These are phyloP conservation scores for Cololabis saira DNA, from an alignment of 2,113 vertebrate species.

Conservation along the genomic window DNA sequence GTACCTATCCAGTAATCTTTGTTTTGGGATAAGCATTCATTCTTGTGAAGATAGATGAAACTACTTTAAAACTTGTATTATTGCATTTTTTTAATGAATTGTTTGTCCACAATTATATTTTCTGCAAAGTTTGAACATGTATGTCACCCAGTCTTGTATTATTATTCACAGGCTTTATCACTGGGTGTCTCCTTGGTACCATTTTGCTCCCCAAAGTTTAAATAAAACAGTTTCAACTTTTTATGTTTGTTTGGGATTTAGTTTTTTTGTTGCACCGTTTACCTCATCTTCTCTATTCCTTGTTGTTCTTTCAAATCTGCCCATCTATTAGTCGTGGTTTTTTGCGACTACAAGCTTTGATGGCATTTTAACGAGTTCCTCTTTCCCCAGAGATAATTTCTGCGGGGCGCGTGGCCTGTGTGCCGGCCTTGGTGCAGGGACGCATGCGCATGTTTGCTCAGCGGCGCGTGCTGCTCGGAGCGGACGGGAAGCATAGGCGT, in stretches of 20 bases:
- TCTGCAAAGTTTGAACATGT: not conserved
- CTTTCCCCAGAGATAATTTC: slow-evolving; percentile 65
- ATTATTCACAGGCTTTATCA: too few relatives aligned
- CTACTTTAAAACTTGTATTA: too few relatives aligned
- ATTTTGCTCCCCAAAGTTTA: too few relatives aligned
- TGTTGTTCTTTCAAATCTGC: slow-evolving; percentile 22
- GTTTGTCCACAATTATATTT: too few relatives aligned
- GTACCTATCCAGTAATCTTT: not conserved
- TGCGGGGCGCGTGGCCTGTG: slow-evolving; percentile 55
- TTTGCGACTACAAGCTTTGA: slow-evolving; percentile 71
- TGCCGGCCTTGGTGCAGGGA: slow-evolving; percentile 30
- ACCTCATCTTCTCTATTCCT: slow-evolving; percentile 1
- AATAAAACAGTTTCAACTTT: too few relatives aligned
- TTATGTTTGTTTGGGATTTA: too few relatives aligned
- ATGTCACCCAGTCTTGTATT: not conserved
- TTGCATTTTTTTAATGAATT: too few relatives aligned
- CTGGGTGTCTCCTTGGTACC: too few relatives aligned
- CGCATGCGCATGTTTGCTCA: slow-evolving; percentile 88
- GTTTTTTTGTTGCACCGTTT: too few relatives aligned
- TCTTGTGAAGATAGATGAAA: too few relatives aligned
- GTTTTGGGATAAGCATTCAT: too few relatives aligned
- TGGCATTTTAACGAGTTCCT: slow-evolving; percentile 83
- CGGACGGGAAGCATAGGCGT: slow-evolving; percentile 76
- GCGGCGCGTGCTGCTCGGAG: slow-evolving; percentile 86
- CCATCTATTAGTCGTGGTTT: slow-evolving; percentile 54